phyloP scores from a whole-genome alignment of 1,140 invertebrate species.

The Centruroides sculpturatus region DNA sequence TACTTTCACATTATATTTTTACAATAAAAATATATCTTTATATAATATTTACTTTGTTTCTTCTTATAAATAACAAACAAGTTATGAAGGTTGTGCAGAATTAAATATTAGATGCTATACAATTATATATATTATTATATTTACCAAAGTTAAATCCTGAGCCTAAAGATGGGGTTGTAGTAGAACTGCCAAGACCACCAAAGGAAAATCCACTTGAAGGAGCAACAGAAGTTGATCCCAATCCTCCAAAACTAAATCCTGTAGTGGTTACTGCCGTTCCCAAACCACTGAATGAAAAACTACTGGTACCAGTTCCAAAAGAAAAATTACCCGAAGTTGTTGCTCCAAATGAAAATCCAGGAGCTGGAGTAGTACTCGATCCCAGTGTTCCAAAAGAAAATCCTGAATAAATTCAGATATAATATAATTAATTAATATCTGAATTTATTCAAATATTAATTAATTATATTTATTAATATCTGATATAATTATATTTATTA shows the following conservation, averaged over 20 bases:
- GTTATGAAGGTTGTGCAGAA: too few species aligned
- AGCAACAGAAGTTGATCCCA: conserved; percentile 38
- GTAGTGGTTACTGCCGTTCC: conserved; percentile 22
- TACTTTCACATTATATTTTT: too few species aligned
- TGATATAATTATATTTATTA: too few species aligned
- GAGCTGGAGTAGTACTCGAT: conserved; percentile 17
- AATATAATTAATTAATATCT: not conserved
- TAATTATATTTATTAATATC: too few species aligned
- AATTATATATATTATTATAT: not conserved
- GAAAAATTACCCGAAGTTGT: conserved; percentile 21
- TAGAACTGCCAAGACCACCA: conserved; percentile 15
- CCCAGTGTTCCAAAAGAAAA: conserved; percentile 16
- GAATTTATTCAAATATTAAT: conserved; percentile 1
- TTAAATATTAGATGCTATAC: too few species aligned
- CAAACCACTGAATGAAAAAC: conserved; percentile 29
- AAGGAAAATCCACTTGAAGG: conserved; percentile 21
- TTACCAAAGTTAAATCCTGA: conserved; percentile 17
- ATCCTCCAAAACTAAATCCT: conserved; percentile 27
- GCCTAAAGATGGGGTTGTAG: conserved; percentile 4
- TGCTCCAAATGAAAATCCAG: conserved; percentile 30
- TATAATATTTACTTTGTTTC: too few species aligned
- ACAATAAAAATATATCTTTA: too few species aligned
- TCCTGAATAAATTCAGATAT: not conserved
- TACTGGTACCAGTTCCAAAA: conserved; percentile 25
- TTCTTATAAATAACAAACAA: too few species aligned